phyloP scores from a whole-genome alignment of 2,113 vertebrate species.

The Proterorhinus semilunaris region DNA sequence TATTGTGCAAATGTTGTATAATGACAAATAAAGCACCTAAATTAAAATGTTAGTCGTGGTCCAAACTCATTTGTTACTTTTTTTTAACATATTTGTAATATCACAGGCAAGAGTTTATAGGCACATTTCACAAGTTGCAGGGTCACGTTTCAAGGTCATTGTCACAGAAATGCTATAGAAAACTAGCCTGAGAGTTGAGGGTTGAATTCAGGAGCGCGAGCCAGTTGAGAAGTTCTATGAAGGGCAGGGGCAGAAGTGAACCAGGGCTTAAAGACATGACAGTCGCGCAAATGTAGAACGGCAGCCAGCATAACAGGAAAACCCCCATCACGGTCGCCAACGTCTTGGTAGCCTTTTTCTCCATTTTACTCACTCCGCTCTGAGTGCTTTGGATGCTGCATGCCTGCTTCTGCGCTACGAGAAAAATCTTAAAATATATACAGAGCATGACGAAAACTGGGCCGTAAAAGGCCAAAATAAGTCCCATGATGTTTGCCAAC shows the following conservation, averaged over 20 bases:
- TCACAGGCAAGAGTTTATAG: too few species aligned
- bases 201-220: not conserved
- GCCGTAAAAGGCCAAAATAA: not conserved
- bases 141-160: too few species aligned
- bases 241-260: not conserved
- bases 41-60: too few species aligned
- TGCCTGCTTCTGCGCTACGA: not conserved
- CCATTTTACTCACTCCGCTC: not conserved
- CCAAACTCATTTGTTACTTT: too few species aligned
- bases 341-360: not conserved
- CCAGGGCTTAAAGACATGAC: not conserved
- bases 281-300: not conserved
- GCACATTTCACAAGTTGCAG: too few species aligned
- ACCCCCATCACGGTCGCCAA: not conserved
- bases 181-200: not conserved
- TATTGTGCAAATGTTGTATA: too few species aligned
- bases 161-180: not conserved
- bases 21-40: too few species aligned
- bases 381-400: not conserved
- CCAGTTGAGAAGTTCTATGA: not conserved
- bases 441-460: not conserved
- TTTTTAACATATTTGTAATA: too few species aligned
- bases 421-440: slow-evolving; percentile 4
- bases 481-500: not conserved
- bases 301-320: slow-evolving; percentile 1